These are phyloP conservation scores for Meliscaeva auricollis DNA, from an alignment of 2,888 invertebrate genomes.

Conservation along the genomic window DNA sequence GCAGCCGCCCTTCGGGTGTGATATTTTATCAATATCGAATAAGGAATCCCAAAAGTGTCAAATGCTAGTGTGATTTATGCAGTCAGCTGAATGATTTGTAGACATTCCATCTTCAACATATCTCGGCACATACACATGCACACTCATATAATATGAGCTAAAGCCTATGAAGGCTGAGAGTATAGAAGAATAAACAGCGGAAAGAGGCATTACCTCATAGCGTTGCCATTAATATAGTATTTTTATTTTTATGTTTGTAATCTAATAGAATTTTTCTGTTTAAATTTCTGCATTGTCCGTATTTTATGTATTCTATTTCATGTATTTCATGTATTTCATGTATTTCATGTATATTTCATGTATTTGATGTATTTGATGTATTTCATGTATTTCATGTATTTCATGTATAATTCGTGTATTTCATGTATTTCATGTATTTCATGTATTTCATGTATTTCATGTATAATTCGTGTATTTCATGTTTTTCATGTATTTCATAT, in stretches of 20 bases:
- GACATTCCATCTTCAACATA: conserved; percentile 81
- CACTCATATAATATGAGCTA: background rate
- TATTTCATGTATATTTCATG: too few relatives aligned
- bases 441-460: too few relatives aligned
- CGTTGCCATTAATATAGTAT: background rate
- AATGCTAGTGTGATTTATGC: conserved; percentile 82
- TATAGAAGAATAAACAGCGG: conserved; percentile 16
- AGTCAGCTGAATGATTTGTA: conserved; percentile 82
- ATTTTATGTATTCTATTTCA: background rate
- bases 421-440: too few relatives aligned
- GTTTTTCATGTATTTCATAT: too few relatives aligned
- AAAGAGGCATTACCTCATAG: conserved; percentile 48
- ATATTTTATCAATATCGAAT: conserved; percentile 71
- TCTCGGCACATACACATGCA: conserved; percentile 41
- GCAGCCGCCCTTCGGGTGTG: conserved; percentile 15
- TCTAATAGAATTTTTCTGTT: too few relatives aligned
- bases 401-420: too few relatives aligned
- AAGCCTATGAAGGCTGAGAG: background rate
- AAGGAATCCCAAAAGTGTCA: conserved; percentile 82
- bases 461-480: too few relatives aligned
- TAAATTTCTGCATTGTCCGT: too few relatives aligned
- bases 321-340: too few relatives aligned
- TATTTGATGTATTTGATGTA: too few relatives aligned
- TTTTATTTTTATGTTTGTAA: background rate
- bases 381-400: too few relatives aligned